Percentiles rank a stretch among this genome's conserved stretches.
Evolutionary conservation across 2,888 invertebrate species (phyloP).

Genomic region (Nymphalis c-album): DNA sequence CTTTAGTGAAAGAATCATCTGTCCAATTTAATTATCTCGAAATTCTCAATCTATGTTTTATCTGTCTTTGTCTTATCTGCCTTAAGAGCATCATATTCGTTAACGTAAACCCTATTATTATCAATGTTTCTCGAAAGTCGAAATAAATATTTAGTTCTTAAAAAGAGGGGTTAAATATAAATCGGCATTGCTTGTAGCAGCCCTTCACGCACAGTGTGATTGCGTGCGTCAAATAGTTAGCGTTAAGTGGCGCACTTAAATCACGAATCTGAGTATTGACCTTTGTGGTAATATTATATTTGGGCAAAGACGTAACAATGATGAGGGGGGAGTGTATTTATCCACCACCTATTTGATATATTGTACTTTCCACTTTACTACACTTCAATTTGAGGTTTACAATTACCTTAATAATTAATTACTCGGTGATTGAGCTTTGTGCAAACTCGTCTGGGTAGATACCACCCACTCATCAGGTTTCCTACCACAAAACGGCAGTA

Average conservation of each 20-base stretch:
- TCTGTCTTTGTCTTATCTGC: too few relatives aligned
- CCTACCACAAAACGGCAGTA: too few relatives aligned
- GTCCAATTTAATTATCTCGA: too few relatives aligned
- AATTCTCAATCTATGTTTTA: too few relatives aligned
- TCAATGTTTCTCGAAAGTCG: neutral
- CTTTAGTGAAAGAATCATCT: too few relatives aligned
- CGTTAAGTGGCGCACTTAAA: conserved; percentile 30
- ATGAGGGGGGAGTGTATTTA: neutral
- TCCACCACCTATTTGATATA: neutral
- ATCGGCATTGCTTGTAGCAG: conserved; percentile 13
- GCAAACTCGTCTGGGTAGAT: too few relatives aligned
- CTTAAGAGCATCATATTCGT: too few relatives aligned
- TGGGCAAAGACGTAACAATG: neutral
- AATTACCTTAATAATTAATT: too few relatives aligned
- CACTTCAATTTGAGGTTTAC: too few relatives aligned
- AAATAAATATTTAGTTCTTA: neutral
- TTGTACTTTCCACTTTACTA: too few relatives aligned
- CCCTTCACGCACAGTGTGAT: conserved; percentile 22
- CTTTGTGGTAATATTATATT: conserved; percentile 20
- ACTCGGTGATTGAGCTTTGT: too few relatives aligned
- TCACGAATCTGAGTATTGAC: conserved; percentile 27
- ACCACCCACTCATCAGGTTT: too few relatives aligned
- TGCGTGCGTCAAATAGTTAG: conserved; percentile 30
- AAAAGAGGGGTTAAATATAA: conserved; percentile 8
- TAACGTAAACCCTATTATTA: neutral